A percentile compares a stretch with the other conserved stretches of the same genome.
These are phyloP conservation scores for Nomada ferruginata DNA, from an alignment of 2,888 invertebrate species.

Conservation along the genomic window DNA sequence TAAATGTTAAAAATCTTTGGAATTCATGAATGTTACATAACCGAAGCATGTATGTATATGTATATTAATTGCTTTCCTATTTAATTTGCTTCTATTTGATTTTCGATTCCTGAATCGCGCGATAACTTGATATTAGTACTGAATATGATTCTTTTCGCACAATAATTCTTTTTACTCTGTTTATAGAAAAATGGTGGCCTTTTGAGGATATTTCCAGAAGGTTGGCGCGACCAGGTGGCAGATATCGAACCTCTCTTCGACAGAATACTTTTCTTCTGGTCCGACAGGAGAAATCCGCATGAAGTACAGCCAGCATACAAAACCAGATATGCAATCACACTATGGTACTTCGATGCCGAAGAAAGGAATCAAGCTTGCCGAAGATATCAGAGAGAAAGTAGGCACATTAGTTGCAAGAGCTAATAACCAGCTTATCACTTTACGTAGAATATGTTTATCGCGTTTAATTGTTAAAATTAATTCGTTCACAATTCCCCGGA, in stretches of 20 bases:
- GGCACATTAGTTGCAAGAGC: constrained; percentile 21
- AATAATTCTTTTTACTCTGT: constrained; percentile 12
- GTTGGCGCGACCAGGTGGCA: constrained; percentile 92
- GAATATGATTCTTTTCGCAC: neutral
- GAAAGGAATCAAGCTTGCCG: constrained; percentile 91
- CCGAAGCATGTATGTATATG: too few relatives aligned
- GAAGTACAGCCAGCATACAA: constrained; percentile 97
- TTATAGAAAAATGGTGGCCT: constrained; percentile 90
- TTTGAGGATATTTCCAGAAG: constrained; percentile 96
- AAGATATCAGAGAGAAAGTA: constrained; percentile 86
- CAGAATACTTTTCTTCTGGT: constrained; percentile 98
- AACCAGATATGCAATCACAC: constrained; percentile 95
- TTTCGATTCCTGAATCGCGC: neutral
- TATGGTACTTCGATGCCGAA: constrained; percentile 95
- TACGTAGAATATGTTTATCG: neutral
- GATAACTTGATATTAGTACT: neutral
- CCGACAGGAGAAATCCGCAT: constrained; percentile 97
- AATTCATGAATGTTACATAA: too few relatives aligned
- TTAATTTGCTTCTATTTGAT: too few relatives aligned
- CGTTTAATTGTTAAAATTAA: too few relatives aligned
- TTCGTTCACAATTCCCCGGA: too few relatives aligned
- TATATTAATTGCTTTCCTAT: too few relatives aligned
- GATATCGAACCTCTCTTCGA: constrained; percentile 97
- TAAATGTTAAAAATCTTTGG: too few relatives aligned
- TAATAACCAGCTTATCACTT: neutral